Evolutionary conservation across 2,797 vertebrate species (phyloP), one percentile per base, ranked within the genome.

Genomic region (Poecilia velifera): DNA sequence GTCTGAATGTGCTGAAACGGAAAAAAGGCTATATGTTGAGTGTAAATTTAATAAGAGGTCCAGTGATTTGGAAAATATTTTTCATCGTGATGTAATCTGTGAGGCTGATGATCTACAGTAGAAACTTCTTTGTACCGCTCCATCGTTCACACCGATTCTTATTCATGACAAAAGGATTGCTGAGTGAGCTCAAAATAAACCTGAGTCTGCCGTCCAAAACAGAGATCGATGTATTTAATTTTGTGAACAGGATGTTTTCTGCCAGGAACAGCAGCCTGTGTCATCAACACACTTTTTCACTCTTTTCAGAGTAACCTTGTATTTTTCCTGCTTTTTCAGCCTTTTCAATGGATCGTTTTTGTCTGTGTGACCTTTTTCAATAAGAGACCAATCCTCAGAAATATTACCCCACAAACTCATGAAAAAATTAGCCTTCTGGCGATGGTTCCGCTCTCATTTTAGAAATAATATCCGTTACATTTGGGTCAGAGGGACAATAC

Each of bases 381-480:
- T 76, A 87, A 88, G 82, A 74, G 73, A 75, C 22, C 77, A 84
- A 87, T 79, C 76, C 79, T 74, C 73, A 83, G 84, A 90, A 91
- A 92, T 76, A 88, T 89, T 59, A 82, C 71, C 78, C 79, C 71
- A 51, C 5, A 41, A 80, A 47, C 82, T 31, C 78, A 92, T 85
- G 18, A 86, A 92, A 85, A 72, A 49, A 1, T 51, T 12, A 74
- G 43, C 79, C 22, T 34, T 83, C 81, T 91, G 91, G 90, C 78
- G 59, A 14, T 72, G 62, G 74, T 89, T 84, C 85, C 79, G 49
- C 85, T 90, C 81, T 86, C 88, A 71, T 71, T 70, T 45, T 45
- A 81, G 87, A 88, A 86, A 85, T 91, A 93, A 90, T 84, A 88
- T 76, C 51, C 72, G 88, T 90, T 79, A 91, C 88, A 81, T 88